Evolutionary conservation across 2,797 vertebrate species (phyloP), one percentile per base, ranked within the genome.

Genomic region (Typhlichthys eigenmanni): DNA sequence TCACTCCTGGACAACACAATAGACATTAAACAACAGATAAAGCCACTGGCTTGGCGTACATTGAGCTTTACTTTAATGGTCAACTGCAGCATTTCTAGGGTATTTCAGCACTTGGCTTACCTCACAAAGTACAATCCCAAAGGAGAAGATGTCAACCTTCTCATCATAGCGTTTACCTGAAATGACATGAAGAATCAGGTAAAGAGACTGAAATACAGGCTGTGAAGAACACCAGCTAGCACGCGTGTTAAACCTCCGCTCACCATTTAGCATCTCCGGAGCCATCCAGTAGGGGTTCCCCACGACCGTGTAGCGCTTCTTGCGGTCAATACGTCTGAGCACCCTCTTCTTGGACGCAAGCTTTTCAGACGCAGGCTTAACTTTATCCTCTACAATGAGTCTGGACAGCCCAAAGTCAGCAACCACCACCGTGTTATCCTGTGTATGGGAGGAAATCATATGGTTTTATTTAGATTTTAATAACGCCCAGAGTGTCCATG

Each of bases 201-300:
- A 17, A 46, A 54, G n/a, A 8, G 46, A 52, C 16, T 60, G 0
- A 9, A 1, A 16, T 47, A 62, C 2, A 0, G 1, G 53, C 13
- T 48, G 10, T 5, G 0, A 13, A 47, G 34, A 1, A 13, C 10
- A 47, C 1, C 45, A 2, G 48, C 5, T 8, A 13, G 11, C 59
- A 60, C 4, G 46, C 11, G 2, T 1, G 2, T 7, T 38, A 9
- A 0, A 38, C 17, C 51, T 45, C 0, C 0, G 11, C 93, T 92
- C 74, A 98, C 96, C 96, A 6, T 97, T 96, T 0, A 98, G 88
- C 96, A 98, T 98, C 89, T 98, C 96, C 0, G 96, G 96, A 47
- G 96, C 96, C 96, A 98, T 98, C 96, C 96, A 98, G 81, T 96
- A 98, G 0, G 96, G 96, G 88, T 96, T 98, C 71, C 96, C 96